Base-by-base conservation (phyloP, 2,797 vertebrate species). In the Syncerus caffer region DNA sequence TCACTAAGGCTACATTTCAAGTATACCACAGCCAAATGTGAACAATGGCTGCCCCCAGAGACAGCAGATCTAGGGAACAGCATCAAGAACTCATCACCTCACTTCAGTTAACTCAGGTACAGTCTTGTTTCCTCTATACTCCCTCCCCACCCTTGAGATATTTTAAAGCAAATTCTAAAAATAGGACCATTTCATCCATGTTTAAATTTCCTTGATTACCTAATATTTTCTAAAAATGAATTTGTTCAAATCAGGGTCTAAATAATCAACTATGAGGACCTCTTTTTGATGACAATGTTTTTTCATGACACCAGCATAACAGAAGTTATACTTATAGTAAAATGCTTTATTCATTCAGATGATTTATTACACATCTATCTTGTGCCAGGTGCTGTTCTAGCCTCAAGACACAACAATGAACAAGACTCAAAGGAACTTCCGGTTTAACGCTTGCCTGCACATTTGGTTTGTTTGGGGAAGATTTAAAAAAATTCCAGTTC, bases 161-260 rank as follows among this genome's bases (percentile, higher is more conserved):
- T 42, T 93, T n/a, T 64, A 42, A 85, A 95, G 42, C 42, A 97
- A 91, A 79, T 64, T 38, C 78, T 94, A 60, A 74, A 82, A 42
- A 42, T n/a, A 5, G 8, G 4, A 96, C n/a, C n/a, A 60, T 83
- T 97, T 74, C 45, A 95, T 85, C 47, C 71, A 80, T 55, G 34
- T 60, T 53, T 79, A 87, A 79, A 89, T 80, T 25, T 89, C 84
- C 74, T n/a, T 71, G n/a, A 47, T 88, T 60, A 42, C 29, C 79
- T 82, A 53, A 38, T 50, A 60, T 42, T 85, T 76, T 93, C 42
- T 21, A 89, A 88, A 58, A 47, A 19, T 16, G 74, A 12, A 23
- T n/a, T 58, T 95, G 71, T 55, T 89, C 57, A 31, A 67, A 85
- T 23, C n/a, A 21, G 21, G 23, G 74, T 86, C 62, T 83, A 91